Conservation (phyloP, 2,113 vertebrate genomes). For the Tetrax tetrax region DNA sequence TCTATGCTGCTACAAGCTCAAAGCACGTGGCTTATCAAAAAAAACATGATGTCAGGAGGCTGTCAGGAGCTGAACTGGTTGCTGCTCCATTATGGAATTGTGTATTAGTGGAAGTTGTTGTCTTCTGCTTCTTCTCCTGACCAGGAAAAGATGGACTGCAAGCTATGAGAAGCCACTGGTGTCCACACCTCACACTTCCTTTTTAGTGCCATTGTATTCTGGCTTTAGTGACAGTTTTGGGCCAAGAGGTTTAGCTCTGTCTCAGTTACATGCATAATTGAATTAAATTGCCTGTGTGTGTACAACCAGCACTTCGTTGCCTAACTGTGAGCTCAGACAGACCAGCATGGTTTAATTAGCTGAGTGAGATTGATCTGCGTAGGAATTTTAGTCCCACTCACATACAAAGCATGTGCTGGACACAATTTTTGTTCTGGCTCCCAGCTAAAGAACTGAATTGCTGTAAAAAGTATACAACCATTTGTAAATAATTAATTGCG, state of each 20-base stretch:
- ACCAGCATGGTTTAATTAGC: background rate
- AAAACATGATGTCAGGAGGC: background rate
- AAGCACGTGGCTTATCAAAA: background rate
- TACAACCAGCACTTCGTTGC: background rate
- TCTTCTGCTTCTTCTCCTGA: background rate
- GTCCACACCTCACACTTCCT: background rate
- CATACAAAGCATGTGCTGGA: background rate
- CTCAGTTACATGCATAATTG: background rate
- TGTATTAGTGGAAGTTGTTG: background rate
- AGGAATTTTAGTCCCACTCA: background rate
- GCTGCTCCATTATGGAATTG: background rate
- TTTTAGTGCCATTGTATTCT: background rate
- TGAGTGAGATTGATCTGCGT: background rate
- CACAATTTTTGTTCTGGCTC: background rate
- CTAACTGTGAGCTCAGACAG: background rate
- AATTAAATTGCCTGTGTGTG: background rate
- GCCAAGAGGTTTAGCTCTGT: background rate
- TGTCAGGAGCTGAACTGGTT: background rate
- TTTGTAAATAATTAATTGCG: background rate
- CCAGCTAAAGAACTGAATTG: background rate
- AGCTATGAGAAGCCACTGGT: background rate
- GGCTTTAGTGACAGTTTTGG: background rate
- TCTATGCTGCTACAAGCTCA: background rate
- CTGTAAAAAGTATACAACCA: background rate
- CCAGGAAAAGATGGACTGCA: background rate